Percentiles rank a stretch among this genome's conserved stretches.
Evolutionary conservation across 2,797 vertebrate species (phyloP).

Genomic region (Macropodus opercularis): DNA sequence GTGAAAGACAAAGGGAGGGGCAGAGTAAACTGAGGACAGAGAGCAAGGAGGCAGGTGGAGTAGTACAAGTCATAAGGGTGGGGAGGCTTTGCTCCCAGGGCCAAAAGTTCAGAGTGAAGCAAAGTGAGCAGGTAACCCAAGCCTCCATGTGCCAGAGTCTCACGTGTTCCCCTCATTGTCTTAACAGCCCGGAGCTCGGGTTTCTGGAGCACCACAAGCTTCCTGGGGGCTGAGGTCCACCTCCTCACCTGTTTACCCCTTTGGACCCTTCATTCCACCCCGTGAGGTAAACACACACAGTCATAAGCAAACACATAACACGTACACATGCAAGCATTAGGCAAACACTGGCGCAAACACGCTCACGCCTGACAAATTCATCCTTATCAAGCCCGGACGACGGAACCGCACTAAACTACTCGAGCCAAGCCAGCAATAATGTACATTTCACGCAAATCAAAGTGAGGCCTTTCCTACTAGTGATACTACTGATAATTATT

Average conservation of each 20-base stretch:
- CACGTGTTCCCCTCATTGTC: slow-evolving; percentile 81
- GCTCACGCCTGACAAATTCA: slow-evolving; percentile 27
- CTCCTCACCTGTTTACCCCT: slow-evolving; percentile 36
- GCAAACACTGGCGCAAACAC: slow-evolving; percentile 39
- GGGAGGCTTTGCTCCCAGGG: slow-evolving; percentile 72
- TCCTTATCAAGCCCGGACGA: slow-evolving; percentile 24
- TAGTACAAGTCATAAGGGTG: slow-evolving; percentile 62
- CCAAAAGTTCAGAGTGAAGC: slow-evolving; percentile 79
- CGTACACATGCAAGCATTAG: slow-evolving; percentile 21
- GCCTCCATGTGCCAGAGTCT: slow-evolving; percentile 78
- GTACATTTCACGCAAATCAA: slow-evolving; percentile 31
- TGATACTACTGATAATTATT: slow-evolving; percentile 11
- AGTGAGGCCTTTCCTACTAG: slow-evolving; percentile 25
- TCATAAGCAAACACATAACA: slow-evolving; percentile 57
- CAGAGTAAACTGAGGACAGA: slow-evolving; percentile 19
- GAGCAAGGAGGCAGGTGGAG: slow-evolving; percentile 54
- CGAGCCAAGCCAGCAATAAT: slow-evolving; percentile 16
- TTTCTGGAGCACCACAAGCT: slow-evolving; percentile 72
- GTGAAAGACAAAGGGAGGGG: slow-evolving; percentile 21
- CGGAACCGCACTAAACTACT: not conserved
- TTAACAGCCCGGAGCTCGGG: slow-evolving; percentile 71
- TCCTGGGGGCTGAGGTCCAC: slow-evolving; percentile 64
- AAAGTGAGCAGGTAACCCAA: slow-evolving; percentile 76
- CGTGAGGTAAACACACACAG: slow-evolving; percentile 57
- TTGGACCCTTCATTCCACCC: slow-evolving; percentile 43